phyloP scores from a whole-genome alignment of 2,113 vertebrate species.

The Oxygymnocypris stewartii region DNA sequence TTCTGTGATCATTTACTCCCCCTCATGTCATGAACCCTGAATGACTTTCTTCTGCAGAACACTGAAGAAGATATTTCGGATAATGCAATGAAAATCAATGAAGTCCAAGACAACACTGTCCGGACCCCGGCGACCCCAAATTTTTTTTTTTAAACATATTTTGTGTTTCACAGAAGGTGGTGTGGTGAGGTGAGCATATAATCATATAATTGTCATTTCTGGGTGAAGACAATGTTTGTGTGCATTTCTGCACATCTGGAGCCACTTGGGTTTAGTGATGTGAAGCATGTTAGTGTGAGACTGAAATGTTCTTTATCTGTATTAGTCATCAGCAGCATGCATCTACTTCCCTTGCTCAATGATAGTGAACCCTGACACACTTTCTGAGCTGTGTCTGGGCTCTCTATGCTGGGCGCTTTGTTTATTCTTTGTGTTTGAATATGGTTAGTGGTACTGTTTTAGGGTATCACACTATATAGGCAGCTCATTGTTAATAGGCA shows the following conservation, averaged over 20 bases:
- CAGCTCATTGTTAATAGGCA: constrained; percentile 5
- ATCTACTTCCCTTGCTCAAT: constrained; percentile 23
- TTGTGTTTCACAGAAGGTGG: not conserved
- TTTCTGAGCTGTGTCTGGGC: not conserved
- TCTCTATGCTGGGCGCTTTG: not conserved
- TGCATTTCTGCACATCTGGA: not conserved
- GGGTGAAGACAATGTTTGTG: not conserved
- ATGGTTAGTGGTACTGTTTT: not conserved
- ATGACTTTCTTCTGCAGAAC: not conserved
- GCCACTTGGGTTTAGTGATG: not conserved
- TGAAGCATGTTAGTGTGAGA: not conserved
- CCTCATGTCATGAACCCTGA: not conserved
- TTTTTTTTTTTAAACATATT: not conserved
- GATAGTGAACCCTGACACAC: constrained; percentile 38
- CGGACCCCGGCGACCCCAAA: not conserved
- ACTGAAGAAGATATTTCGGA: not conserved
- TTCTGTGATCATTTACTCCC: not conserved
- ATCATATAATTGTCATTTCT: not conserved
- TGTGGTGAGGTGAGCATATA: too few species aligned
- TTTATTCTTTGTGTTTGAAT: not conserved
- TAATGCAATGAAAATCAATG: not conserved
- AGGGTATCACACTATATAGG: constrained; percentile 4
- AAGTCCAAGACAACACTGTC: not conserved
- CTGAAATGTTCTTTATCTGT: not conserved
- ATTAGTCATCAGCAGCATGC: constrained; percentile 33